These are phyloP conservation scores for Hylia prasina DNA, from an alignment of 2,113 vertebrate species.

Conservation along the genomic window DNA sequence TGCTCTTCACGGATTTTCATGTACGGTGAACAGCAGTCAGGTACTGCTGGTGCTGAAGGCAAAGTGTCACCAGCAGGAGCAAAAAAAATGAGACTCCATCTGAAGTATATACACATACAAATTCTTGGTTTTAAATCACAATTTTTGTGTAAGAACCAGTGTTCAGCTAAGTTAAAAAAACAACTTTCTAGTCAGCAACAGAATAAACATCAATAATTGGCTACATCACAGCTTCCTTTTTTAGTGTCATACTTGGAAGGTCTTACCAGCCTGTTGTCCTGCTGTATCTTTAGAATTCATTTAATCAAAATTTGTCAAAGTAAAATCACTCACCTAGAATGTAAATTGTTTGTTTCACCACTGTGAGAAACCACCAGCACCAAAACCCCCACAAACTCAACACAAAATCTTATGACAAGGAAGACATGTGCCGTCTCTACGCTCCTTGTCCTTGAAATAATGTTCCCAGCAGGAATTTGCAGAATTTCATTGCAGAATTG, in stretches of 20 bases:
- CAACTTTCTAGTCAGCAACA: not conserved
- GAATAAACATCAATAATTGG: not conserved
- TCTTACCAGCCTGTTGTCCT: not conserved
- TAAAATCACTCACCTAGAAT: not conserved
- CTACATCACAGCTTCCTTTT: not conserved
- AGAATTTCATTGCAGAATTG: not conserved
- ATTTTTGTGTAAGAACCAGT: not conserved
- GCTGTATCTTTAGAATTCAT: not conserved
- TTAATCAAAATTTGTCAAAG: not conserved
- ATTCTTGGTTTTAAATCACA: not conserved
- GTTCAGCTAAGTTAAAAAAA: not conserved
- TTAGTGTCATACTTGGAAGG: not conserved
- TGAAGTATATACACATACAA: not conserved
- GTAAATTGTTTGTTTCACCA: not conserved
- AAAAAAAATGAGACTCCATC: not conserved
- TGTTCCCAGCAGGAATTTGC: not conserved
- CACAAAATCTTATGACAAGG: not conserved
- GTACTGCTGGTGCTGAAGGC: not conserved
- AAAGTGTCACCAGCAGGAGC: not conserved
- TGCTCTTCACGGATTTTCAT: not conserved
- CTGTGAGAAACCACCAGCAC: too few relatives aligned
- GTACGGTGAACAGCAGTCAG: fast-evolving
- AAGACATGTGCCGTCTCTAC: not conserved
- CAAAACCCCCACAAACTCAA: not conserved
- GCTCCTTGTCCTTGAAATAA: not conserved